These are phyloP conservation scores for Alectura lathami DNA, from an alignment of 2,113 vertebrate genomes.

Conservation along the genomic window DNA sequence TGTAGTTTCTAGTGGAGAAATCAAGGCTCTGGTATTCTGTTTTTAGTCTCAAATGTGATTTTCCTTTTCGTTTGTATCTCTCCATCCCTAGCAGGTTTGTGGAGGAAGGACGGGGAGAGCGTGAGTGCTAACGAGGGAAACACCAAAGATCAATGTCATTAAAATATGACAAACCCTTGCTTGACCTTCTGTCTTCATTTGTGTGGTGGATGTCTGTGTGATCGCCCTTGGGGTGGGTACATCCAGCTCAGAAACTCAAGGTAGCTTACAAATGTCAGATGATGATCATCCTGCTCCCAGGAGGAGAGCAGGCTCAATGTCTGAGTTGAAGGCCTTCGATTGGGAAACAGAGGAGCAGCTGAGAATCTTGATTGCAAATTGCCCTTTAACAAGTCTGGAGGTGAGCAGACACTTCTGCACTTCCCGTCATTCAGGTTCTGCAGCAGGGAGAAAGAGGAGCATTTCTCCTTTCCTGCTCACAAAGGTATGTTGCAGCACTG, in stretches of 20 bases:
- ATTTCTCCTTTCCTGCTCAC: fast-evolving
- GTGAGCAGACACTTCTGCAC: not conserved
- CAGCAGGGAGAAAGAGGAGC: not conserved
- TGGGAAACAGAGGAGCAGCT: not conserved
- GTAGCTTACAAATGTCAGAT: not conserved
- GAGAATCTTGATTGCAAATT: not conserved
- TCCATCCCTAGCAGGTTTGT: conserved; percentile 77
- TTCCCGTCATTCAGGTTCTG: not conserved
- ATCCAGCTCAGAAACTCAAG: not conserved
- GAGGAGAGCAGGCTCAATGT: not conserved
- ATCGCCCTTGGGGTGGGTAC: not conserved
- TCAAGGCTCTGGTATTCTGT: conserved; percentile 80
- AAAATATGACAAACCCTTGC: conserved; percentile 82
- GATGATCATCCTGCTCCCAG: not conserved
- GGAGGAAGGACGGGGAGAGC: conserved; percentile 74
- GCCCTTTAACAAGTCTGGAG: not conserved
- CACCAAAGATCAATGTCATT: conserved; percentile 85
- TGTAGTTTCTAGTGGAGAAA: conserved; percentile 84
- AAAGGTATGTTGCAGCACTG: not conserved
- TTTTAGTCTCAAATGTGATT: conserved; percentile 84
- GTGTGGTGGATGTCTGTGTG: not conserved
- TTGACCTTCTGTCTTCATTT: conserved; percentile 56
- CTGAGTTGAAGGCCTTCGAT: not conserved
- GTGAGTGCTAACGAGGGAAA: conserved; percentile 82
- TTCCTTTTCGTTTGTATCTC: conserved; percentile 83